phyloP scores from a whole-genome alignment of 64 coral and sea anemone species.

The Actinia equina region DNA sequence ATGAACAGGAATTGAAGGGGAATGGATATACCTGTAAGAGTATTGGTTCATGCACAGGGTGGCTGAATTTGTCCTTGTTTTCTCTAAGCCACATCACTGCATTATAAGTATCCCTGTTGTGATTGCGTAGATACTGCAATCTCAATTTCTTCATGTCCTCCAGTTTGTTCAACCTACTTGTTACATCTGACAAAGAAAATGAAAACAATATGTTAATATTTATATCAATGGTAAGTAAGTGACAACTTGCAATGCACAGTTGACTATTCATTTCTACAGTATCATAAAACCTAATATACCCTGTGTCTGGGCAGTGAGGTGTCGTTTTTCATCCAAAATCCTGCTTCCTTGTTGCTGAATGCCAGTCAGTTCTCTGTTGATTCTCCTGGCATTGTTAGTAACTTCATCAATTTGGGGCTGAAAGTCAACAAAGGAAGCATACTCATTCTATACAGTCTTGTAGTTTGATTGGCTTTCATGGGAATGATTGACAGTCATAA shows the following conservation, averaged over 20 bases:
- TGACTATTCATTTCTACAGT: too few relatives aligned
- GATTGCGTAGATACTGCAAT: conserved; percentile 63
- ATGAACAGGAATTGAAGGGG: not conserved
- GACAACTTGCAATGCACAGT: too few relatives aligned
- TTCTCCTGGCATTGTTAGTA: conserved; percentile 62
- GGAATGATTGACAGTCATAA: not conserved
- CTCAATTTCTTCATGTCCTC: conserved; percentile 95
- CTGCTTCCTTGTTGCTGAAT: conserved; percentile 74
- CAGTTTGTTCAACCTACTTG: conserved; percentile 64
- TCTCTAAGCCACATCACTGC: conserved; percentile 93
- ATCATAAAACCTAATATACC: conserved; percentile 36
- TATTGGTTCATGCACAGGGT: conserved; percentile 79
- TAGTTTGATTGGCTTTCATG: not conserved
- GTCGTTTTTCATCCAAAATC: conserved; percentile 51
- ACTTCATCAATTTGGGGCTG: conserved; percentile 81
- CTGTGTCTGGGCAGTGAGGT: conserved; percentile 52
- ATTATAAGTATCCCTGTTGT: conserved; percentile 83
- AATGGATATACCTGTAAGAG: conserved; percentile 66
- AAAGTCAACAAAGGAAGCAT: not conserved
- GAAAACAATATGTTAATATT: not conserved
- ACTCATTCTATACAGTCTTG: not conserved
- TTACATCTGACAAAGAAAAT: conserved; percentile 43
- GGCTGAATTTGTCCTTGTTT: conserved; percentile 77
- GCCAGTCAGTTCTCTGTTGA: conserved; percentile 59
- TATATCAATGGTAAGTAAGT: too few relatives aligned